These are phyloP conservation scores for Mungos mungo DNA, from an alignment of 2,113 vertebrate species.

Conservation along the genomic window DNA sequence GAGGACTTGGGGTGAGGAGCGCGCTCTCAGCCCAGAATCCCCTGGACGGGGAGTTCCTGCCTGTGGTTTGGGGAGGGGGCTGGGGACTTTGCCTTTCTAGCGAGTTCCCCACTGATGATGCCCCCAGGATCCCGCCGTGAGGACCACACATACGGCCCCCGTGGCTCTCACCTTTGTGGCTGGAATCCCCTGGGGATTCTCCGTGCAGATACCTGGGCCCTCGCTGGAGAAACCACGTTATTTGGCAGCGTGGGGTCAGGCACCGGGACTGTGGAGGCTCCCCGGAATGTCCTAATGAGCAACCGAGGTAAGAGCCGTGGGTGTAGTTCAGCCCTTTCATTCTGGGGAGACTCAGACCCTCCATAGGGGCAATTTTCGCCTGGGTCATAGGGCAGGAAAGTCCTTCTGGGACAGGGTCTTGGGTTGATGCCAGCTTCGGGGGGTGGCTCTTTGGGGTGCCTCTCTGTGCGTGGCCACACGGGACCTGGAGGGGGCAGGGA, in stretches of 20 bases:
- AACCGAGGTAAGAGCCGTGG: fast-evolving
- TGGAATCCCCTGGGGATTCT: background rate
- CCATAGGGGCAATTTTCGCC: background rate
- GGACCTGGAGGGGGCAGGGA: fast-evolving
- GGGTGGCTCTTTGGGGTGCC: background rate
- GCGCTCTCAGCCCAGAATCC: background rate
- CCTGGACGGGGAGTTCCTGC: background rate
- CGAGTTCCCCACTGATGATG: no score
- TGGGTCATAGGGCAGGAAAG: background rate
- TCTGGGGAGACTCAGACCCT: background rate
- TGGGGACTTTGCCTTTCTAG: background rate
- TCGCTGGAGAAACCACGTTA: fast-evolving
- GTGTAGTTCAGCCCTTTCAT: fast-evolving
- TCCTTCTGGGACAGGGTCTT: background rate
- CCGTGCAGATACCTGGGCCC: background rate
- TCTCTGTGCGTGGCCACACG: fast-evolving
- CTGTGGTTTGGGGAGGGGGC: no score
- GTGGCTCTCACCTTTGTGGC: background rate
- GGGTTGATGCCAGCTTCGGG: no score
- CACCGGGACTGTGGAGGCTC: background rate
- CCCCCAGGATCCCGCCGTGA: background rate
- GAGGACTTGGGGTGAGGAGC: background rate
- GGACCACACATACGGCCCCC: fast-evolving
- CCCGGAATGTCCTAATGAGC: background rate
- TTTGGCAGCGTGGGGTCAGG: background rate